These are phyloP conservation scores for Caloenas nicobarica DNA, from an alignment of 2,113 vertebrate species.

Conservation along the genomic window DNA sequence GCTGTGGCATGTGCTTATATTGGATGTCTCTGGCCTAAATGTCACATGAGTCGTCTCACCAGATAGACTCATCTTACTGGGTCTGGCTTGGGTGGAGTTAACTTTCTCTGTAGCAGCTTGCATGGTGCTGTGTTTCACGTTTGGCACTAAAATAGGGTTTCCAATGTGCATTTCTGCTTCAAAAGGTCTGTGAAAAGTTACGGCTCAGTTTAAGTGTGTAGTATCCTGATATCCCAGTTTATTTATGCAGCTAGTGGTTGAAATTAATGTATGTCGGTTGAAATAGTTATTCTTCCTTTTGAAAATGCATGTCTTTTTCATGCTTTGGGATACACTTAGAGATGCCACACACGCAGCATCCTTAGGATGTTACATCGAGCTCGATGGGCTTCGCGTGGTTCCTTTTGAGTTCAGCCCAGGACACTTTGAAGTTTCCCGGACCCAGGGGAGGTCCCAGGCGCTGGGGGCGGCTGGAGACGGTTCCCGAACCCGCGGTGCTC, in stretches of 20 bases:
- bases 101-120: neutral
- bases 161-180: neutral
- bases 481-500: neutral
- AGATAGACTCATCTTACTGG: no score
- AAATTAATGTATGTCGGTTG: neutral
- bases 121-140: neutral
- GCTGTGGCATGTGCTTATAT: neutral
- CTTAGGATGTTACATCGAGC: neutral
- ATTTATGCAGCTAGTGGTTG: neutral
- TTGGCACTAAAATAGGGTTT: neutral
- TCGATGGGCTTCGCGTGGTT: accelerated
- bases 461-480: no score
- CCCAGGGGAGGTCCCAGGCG: neutral
- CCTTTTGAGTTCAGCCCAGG: neutral
- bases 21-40: neutral
- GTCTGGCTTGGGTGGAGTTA: neutral
- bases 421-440: neutral
- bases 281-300: neutral
- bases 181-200: neutral
- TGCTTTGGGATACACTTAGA: neutral
- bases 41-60: neutral
- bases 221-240: neutral
- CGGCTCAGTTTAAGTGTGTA: accelerated
- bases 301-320: accelerated
- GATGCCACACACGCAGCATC: neutral